Base-by-base conservation (phyloP, 2,797 vertebrate species). In the Hoplostethus atlanticus region DNA sequence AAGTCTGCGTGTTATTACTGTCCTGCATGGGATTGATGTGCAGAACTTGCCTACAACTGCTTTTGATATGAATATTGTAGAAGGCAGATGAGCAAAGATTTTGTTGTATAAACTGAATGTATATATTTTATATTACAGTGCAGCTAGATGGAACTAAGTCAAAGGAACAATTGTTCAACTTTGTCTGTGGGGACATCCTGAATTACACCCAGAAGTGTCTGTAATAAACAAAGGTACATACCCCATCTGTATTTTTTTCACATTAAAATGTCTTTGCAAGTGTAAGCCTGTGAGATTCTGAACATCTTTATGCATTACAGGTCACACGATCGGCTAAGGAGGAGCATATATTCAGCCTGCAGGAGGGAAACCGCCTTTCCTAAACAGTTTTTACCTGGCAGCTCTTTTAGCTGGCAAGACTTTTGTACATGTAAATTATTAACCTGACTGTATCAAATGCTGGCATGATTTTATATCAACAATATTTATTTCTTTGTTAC, bases 81-180 rank as follows among this genome's bases (percentile, higher is more conserved):
- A 12, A 53, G 25, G 25, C 51, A 25, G 51, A 12, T 30, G 51
- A 30, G 17, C 17, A 17, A 58, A 40, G 12, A 42, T n/a, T 13
- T 34, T 16, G 13, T 42, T 28, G 2, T 46, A 30, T 54, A 13
- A 40, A 28, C 21, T 57, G 28, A 47, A 30, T n/a, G 15, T 47
- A 11, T 16, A 13, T n/a, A 74, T 13, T 73, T 46, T 58, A 28
- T n/a, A 5, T 90, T 92, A 68, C 92, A 98, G 96, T 94, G 92
- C 95, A 96, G 74, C 93, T 98, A 64, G 92, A 97, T 88, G 97
- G 97, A 90, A 96, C 95, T 40, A 93, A 87, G 93, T 94, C 96
- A 52, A 96, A 94, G 90, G 94, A 96, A 61, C 93, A 96, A 25
- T 89, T 98, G 74, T 97, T 95, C 90, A 96, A 96, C 85, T 82